These are phyloP conservation scores for Hololepta plana DNA, from an alignment of 2,888 invertebrate species.

Conservation along the genomic window DNA sequence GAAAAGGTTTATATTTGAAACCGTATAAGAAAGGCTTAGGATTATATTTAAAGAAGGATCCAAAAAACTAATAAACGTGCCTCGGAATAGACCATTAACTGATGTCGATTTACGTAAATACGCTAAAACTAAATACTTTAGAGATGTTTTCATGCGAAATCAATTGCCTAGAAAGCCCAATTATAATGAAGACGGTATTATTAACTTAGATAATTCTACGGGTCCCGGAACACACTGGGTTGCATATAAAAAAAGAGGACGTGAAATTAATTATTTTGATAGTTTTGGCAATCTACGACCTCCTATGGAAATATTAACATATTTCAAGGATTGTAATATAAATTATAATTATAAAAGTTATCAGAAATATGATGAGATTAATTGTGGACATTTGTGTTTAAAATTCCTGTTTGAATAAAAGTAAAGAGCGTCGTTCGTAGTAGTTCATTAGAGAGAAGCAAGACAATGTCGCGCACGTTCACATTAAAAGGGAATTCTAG, in stretches of 20 bases:
- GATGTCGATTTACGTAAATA: constrained; percentile 16
- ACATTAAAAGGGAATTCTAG: constrained; percentile 13
- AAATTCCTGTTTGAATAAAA: constrained; percentile 11
- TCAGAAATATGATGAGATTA: constrained; percentile 14
- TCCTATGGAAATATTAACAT: constrained; percentile 15
- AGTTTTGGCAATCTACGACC: constrained; percentile 19
- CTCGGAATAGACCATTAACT: constrained; percentile 15
- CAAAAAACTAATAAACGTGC: constrained; percentile 10
- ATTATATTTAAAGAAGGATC: constrained; percentile 7
- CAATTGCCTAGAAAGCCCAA: constrained; percentile 16
- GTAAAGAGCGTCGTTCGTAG: too few species aligned
- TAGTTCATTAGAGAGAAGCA: too few species aligned
- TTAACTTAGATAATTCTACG: constrained; percentile 13
- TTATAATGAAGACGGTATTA: constrained; percentile 14
- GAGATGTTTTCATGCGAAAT: constrained; percentile 21
- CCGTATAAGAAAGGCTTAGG: constrained; percentile 13
- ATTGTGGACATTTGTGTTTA: constrained; percentile 17
- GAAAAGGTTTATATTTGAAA: constrained; percentile 18
- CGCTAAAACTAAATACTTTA: constrained; percentile 16
- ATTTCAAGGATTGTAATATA: constrained; percentile 10
- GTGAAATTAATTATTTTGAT: constrained; percentile 17
- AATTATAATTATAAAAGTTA: constrained; percentile 15
- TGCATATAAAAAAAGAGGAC: constrained; percentile 15
- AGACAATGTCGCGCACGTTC: constrained; percentile 13
- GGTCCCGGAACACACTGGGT: constrained; percentile 18